Percentiles rank a stretch among this genome's conserved stretches.
phyloP scores from a whole-genome alignment of 2,113 vertebrate genomes.

The Neodon shergylaensis region DNA sequence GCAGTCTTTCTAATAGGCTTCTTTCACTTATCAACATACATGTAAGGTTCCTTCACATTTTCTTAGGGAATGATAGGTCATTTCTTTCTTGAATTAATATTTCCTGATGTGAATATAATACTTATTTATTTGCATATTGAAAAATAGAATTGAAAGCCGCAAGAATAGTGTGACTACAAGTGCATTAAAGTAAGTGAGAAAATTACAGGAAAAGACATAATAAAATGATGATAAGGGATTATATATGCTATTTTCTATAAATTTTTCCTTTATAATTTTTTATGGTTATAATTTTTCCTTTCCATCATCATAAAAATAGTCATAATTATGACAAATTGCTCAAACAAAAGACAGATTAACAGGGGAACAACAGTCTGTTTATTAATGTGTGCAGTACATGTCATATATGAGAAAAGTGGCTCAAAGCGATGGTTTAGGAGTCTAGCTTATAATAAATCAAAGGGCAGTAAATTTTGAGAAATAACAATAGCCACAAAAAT shows the following conservation, averaged over 20 bases:
- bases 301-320: not conserved
- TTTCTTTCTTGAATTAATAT: no score
- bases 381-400: not conserved
- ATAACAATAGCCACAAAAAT: not conserved
- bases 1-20: no score
- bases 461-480: not conserved
- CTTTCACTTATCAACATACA: no score
- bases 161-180: constrained; percentile 14
- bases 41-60: no score
- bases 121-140: no score
- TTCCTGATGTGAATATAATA: no score
- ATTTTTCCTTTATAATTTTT: constrained; percentile 24
- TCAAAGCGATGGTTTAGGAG: not conserved
- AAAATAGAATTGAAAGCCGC: constrained; percentile 19
- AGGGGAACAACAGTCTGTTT: not conserved
- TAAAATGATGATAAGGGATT: constrained; percentile 35
- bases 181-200: constrained; percentile 53
- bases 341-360: not conserved
- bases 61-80: no score
- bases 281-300: constrained; percentile 11
- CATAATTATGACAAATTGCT: not conserved
- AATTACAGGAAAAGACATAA: constrained; percentile 26
- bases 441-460: not conserved
- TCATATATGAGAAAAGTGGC: not conserved
- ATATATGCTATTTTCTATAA: constrained; percentile 25